These are phyloP conservation scores for Drosophila limbata DNA, from an alignment of 2,888 invertebrate genomes.

Conservation along the genomic window DNA sequence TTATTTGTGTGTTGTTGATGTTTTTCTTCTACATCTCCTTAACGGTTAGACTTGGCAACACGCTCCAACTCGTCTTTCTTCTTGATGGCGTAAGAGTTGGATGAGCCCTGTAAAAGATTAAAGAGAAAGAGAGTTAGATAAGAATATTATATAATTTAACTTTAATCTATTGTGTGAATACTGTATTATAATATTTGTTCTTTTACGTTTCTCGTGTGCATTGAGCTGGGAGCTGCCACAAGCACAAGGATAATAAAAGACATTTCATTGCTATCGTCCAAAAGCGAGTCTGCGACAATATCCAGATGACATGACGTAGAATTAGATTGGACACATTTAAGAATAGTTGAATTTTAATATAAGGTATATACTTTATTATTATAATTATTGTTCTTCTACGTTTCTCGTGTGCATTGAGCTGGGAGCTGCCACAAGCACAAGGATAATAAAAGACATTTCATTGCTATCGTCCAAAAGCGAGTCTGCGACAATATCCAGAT, in stretches of 20 bases:
- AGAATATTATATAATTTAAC: neutral
- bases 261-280: slow-evolving; percentile 73
- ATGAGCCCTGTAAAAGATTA: slow-evolving; percentile 91
- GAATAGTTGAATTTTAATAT: neutral
- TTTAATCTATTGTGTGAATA: neutral
- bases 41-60: slow-evolving; percentile 99
- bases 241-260: slow-evolving; percentile 84
- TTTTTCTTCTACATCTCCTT: slow-evolving; percentile 85
- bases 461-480: slow-evolving; percentile 83
- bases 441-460: slow-evolving; percentile 80
- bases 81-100: slow-evolving; percentile 99
- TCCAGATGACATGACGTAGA: slow-evolving; percentile 61
- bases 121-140: neutral
- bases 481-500: slow-evolving; percentile 66
- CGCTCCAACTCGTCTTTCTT: slow-evolving; percentile 99
- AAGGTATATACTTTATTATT: neutral
- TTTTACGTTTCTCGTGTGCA: slow-evolving; percentile 83
- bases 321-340: slow-evolving; percentile 27
- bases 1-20: slow-evolving; percentile 48
- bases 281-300: slow-evolving; percentile 81
- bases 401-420: slow-evolving; percentile 80
- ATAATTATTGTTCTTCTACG: slow-evolving; percentile 74
- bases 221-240: slow-evolving; percentile 51
- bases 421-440: slow-evolving; percentile 69
- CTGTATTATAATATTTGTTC: slow-evolving; percentile 51